These are phyloP conservation scores for Meteorus sp. DNA, from an alignment of 1,140 invertebrate genomes.

Conservation along the genomic window DNA sequence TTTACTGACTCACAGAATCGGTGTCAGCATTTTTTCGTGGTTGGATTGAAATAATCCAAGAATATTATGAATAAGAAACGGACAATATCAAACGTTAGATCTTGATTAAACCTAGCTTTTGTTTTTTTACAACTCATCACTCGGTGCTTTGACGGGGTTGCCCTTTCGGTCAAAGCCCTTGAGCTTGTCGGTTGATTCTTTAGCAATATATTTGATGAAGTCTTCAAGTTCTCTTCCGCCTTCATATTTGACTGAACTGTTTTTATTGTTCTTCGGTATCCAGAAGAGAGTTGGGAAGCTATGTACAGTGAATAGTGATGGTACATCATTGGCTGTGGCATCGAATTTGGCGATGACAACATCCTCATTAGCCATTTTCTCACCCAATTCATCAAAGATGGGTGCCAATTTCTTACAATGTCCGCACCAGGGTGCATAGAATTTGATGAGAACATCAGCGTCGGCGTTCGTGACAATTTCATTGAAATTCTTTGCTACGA, in stretches of 20 bases:
- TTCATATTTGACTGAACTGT: slow-evolving; percentile 88
- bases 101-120: background rate
- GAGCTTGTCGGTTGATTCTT: slow-evolving; percentile 87
- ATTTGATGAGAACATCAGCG: slow-evolving; percentile 95
- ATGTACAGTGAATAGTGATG: slow-evolving; percentile 85
- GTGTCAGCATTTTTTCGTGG: too few relatives aligned
- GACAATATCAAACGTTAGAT: background rate
- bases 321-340: slow-evolving; percentile 98
- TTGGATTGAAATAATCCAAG: background rate
- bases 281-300: slow-evolving; percentile 99
- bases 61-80: background rate
- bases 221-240: slow-evolving; percentile 93
- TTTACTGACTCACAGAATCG: too few relatives aligned
- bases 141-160: slow-evolving; percentile 69
- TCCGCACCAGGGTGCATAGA: slow-evolving; percentile 99
- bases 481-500: slow-evolving; percentile 96
- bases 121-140: slow-evolving; percentile 69
- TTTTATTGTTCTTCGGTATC: slow-evolving; percentile 83
- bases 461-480: slow-evolving; percentile 89
- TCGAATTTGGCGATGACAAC: slow-evolving; percentile 97
- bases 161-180: slow-evolving; percentile 88
- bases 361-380: slow-evolving; percentile 86
- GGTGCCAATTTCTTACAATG: slow-evolving; percentile 97
- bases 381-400: slow-evolving; percentile 90
- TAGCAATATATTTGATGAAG: slow-evolving; percentile 95